Evolutionary conservation across 92 coral and sea anemone species (phyloP).

Genomic region (Umimayanthus chanpuru): DNA sequence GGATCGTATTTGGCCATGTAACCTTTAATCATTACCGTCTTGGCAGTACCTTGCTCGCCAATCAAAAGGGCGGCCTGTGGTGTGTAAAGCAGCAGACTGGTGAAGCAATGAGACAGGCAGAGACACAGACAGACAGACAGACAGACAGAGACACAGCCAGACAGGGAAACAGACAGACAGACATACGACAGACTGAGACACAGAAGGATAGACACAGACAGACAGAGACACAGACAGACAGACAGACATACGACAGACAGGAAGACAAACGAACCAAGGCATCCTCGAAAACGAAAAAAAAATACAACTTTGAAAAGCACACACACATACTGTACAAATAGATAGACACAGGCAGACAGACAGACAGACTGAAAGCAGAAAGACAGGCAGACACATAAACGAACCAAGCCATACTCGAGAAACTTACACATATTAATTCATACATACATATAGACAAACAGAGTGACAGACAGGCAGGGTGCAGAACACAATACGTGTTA

Average conservation of each 20-base stretch:
- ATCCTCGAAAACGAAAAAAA: too few relatives aligned
- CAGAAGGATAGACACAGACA: not conserved
- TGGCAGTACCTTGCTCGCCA: conserved; percentile 99
- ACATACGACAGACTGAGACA: not conserved
- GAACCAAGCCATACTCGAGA: too few relatives aligned
- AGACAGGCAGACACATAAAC: too few relatives aligned
- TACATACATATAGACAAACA: too few relatives aligned
- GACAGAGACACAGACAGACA: not conserved
- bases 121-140: not conserved
- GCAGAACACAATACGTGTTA: not conserved
- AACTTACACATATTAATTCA: too few relatives aligned
- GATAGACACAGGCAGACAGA: not conserved
- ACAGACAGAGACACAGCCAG: not conserved
- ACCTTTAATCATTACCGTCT: conserved; percentile 97
- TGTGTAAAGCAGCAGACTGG: not conserved
- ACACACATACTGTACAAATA: too few relatives aligned
- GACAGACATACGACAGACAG: too few relatives aligned
- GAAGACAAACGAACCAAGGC: too few relatives aligned
- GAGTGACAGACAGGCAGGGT: not conserved
- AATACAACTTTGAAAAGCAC: too few relatives aligned
- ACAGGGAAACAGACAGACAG: not conserved
- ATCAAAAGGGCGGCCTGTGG: conserved; percentile 90
- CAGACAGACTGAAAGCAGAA: not conserved
- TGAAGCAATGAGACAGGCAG: not conserved
- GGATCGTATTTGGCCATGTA: conserved; percentile 90